A percentile compares a stretch with the other conserved stretches of the same genome.
phyloP scores from a whole-genome alignment of 1,140 invertebrate species.

The Microvelia longipes region DNA sequence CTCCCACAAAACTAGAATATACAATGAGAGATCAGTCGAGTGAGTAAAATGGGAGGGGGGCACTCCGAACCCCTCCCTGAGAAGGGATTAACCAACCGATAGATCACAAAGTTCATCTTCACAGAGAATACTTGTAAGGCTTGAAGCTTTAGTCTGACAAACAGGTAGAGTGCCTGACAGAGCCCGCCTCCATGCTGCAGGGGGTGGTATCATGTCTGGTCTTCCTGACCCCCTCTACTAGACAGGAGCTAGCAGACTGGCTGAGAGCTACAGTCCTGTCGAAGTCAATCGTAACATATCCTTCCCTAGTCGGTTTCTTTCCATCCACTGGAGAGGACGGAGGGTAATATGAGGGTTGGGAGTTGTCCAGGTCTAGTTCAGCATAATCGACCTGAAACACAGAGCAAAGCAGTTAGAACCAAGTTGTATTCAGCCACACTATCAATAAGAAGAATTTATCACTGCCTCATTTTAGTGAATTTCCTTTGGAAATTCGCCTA shows the following conservation, averaged over 20 bases:
- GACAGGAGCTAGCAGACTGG: conserved; percentile 35
- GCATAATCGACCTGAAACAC: conserved; percentile 49
- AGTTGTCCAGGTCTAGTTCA: conserved; percentile 49
- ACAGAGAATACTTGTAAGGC: too few species aligned
- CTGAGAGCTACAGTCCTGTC: conserved; percentile 78
- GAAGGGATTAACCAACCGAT: too few species aligned
- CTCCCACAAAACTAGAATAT: too few species aligned
- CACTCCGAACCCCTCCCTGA: too few species aligned
- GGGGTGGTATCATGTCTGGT: conserved; percentile 48
- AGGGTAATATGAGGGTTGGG: conserved; percentile 15
- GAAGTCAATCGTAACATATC: conserved; percentile 87
- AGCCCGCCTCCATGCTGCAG: conserved; percentile 25
- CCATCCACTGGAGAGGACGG: conserved; percentile 13
- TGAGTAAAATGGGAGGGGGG: too few species aligned
- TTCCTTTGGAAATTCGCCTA: too few species aligned
- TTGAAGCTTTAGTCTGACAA: conserved; percentile 11
- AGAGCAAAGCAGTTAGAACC: neutral
- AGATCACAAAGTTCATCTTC: too few species aligned
- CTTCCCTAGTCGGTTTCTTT: conserved; percentile 40
- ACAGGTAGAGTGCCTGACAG: conserved; percentile 7
- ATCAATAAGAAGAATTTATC: too few species aligned
- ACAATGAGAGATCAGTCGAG: too few species aligned
- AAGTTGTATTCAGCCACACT: too few species aligned
- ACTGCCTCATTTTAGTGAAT: too few species aligned
- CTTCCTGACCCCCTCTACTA: conserved; percentile 42